These are phyloP conservation scores for Litocranius walleri DNA, from an alignment of 2,113 vertebrate genomes.

Conservation along the genomic window DNA sequence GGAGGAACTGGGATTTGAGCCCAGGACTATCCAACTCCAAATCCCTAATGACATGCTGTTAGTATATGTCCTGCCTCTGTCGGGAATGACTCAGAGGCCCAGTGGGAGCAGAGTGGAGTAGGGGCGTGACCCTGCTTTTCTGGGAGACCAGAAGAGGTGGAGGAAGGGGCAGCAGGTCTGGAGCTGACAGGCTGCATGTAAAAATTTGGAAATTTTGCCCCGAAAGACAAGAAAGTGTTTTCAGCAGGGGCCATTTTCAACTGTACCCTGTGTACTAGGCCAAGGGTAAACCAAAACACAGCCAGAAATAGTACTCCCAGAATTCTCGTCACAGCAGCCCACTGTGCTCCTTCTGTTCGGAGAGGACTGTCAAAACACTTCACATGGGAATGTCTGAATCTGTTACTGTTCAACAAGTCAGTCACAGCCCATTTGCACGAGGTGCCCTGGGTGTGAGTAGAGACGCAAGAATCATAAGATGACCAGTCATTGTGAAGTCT, in stretches of 20 bases:
- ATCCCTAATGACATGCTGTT: not conserved
- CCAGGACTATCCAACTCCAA: not conserved
- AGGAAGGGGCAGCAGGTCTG: not conserved
- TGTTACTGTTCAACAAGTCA: not conserved
- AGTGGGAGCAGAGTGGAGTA: not conserved
- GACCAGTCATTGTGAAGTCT: not conserved
- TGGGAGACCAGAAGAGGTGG: not conserved
- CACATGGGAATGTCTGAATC: not conserved
- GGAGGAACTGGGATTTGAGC: not conserved
- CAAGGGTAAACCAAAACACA: slow-evolving; percentile 44
- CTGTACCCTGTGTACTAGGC: slow-evolving; percentile 46
- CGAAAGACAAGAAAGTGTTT: slow-evolving; percentile 44
- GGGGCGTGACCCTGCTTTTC: not conserved
- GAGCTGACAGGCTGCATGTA: not conserved
- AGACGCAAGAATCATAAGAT: not conserved
- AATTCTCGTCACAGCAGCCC: not conserved
- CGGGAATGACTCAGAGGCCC: not conserved
- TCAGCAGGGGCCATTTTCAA: slow-evolving; percentile 25
- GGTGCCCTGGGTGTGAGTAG: not conserved
- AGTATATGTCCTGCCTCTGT: not conserved
- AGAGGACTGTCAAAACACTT: not conserved
- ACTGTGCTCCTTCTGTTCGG: slow-evolving; percentile 36
- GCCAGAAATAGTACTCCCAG: slow-evolving; percentile 43
- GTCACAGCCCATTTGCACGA: not conserved
- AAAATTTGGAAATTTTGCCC: slow-evolving; percentile 52